These are phyloP conservation scores for Liposcelis brunnea DNA, from an alignment of 2,888 invertebrate genomes.

Conservation along the genomic window DNA sequence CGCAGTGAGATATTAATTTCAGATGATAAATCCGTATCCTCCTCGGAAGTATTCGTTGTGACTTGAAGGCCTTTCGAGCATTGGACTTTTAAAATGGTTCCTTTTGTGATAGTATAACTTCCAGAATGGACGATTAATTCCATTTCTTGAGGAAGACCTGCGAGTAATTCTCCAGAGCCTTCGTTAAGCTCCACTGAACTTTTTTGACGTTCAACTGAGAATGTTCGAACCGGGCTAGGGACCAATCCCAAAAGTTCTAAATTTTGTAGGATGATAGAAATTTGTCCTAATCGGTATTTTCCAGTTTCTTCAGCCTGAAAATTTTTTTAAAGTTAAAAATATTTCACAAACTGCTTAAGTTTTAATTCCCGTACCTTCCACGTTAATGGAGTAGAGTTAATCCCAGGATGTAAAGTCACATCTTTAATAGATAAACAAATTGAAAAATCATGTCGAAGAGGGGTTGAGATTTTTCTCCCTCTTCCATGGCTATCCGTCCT, in stretches of 20 bases:
- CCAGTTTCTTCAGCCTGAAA: constrained; percentile 44
- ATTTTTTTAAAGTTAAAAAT: constrained; percentile 31
- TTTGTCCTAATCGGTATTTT: constrained; percentile 50
- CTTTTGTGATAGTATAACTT: constrained; percentile 45
- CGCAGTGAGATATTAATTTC: constrained; percentile 38
- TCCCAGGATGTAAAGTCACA: constrained; percentile 31
- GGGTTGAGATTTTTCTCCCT: constrained; percentile 44
- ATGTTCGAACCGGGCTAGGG: constrained; percentile 35
- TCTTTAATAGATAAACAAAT: constrained; percentile 35
- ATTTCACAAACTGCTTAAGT: constrained; percentile 23
- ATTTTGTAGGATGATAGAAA: constrained; percentile 42
- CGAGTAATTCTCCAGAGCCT: constrained; percentile 51
- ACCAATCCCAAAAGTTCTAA: constrained; percentile 50
- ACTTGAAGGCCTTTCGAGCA: constrained; percentile 26
- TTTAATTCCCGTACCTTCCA: too few relatives aligned
- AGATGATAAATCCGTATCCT: too few relatives aligned
- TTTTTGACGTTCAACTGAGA: constrained; percentile 24
- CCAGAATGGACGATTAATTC: constrained; percentile 59
- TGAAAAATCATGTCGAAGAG: constrained; percentile 45
- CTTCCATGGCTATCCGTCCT: constrained; percentile 27
- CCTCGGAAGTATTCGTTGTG: too few relatives aligned
- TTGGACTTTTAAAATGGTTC: constrained; percentile 28
- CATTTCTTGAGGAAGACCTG: constrained; percentile 64
- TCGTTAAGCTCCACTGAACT: constrained; percentile 25
- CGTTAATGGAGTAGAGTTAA: constrained; percentile 25